A percentile compares a stretch with the other conserved stretches of the same genome.
Evolutionary conservation across 2,797 vertebrate species (phyloP).

Genomic region (Prunella strophiata): DNA sequence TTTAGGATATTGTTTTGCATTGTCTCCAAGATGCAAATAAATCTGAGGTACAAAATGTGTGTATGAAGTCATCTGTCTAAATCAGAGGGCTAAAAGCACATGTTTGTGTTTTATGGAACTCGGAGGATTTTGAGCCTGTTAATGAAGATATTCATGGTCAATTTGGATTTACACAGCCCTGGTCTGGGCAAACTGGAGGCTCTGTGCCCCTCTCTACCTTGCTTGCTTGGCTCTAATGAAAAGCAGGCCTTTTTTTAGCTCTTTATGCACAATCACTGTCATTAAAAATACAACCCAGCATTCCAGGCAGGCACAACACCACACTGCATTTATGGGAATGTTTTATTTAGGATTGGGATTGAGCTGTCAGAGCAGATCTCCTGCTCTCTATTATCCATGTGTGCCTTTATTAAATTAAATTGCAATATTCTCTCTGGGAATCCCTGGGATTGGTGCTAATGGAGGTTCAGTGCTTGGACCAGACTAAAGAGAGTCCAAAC

Average conservation of each 20-base stretch:
- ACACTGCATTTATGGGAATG: background rate
- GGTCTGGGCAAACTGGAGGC: background rate
- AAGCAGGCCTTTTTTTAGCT: background rate
- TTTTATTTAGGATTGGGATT: background rate
- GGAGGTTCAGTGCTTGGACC: background rate
- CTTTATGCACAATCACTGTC: background rate
- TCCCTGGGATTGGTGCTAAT: background rate
- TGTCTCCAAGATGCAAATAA: background rate
- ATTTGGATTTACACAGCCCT: background rate
- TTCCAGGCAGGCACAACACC: background rate
- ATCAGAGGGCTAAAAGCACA: background rate
- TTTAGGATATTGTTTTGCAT: background rate
- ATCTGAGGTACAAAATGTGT: background rate
- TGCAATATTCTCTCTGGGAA: background rate
- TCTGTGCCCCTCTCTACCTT: background rate
- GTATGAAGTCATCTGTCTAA: background rate
- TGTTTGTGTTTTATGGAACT: background rate
- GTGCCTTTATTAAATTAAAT: background rate
- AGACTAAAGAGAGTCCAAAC: background rate
- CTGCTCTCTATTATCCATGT: accelerated
- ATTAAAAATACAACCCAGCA: background rate
- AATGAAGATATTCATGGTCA: background rate
- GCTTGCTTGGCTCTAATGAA: background rate
- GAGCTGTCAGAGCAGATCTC: background rate
- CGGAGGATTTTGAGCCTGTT: background rate